Base-by-base conservation (phyloP, 2,113 vertebrate genomes). In the Ophthalmolycus amberensis region DNA sequence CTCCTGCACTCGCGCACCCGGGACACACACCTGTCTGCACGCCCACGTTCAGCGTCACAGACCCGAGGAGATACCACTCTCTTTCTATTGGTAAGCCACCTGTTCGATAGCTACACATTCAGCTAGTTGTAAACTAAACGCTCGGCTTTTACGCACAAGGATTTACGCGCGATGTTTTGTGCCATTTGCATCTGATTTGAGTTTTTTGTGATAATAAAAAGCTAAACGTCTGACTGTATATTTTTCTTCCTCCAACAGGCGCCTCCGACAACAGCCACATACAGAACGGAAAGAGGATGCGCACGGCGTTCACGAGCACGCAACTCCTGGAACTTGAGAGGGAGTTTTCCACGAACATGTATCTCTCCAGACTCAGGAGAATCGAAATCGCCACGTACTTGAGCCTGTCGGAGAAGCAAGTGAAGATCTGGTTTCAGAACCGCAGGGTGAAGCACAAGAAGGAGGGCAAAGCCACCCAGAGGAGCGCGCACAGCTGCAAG, bases 391-490 rank as follows among this genome's bases (percentile, higher is more conserved):
- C 98, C 71, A 98, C 98, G 2, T 99, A 99, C 91, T 93, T 99
- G 90, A 99, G 96, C 92, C 95, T 99, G 71, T 99, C 98, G 0
- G 98, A 99, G 94, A 99, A 99, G 72, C 98, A 99, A 88, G 98
- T 99, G 91, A 99, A 99, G 89, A 99, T 99, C 92, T 99, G 98
- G 98, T 99, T 99, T 89, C 98, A 99, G 90, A 99, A 99, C 91
- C 96, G 98, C 76, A 93, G 98, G 4, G 98, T 99, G 79, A 99
- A 99, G 84, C 98, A 99, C 95, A 99, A 99, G 95, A 99, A 99
- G 80, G 98, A 99, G 86, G 97, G 98, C 67, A 99, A 99, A 83
- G 96, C 97, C 58, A 93, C 96, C 1, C 98, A 96, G 77, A 94
- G 98, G 80, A 97, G 95, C 91, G 90, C 94, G 34, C 98, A 97